Evolutionary conservation across 2,797 vertebrate genomes (phyloP), one percentile per base, ranked within the genome.

Genomic region (Ptychadena robeensis): DNA sequence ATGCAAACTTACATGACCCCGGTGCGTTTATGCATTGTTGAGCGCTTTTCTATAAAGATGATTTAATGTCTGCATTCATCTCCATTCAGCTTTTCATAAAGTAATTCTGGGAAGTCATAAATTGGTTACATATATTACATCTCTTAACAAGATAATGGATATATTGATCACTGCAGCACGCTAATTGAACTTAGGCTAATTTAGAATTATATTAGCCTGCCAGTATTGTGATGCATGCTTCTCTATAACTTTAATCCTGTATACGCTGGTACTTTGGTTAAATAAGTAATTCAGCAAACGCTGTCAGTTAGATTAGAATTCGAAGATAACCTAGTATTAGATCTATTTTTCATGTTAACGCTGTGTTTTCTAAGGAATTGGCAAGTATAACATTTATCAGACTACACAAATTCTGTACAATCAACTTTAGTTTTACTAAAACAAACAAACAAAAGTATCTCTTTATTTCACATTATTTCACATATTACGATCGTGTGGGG

Each of bases 131-230:
- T 28, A 68, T 53, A 68, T 68, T 78, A 67, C 64, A 57, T 78
- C 75, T 78, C 75, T 68, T 78, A 78, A 78, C 75, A 68, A 67
- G 63, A 78, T 78, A 78, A 78, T 78, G 75, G 75, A 78, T 57
- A 34, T 78, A 78, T 78, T 67, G 75, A 78, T 78, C 38, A 78
- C 32, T 6, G 64, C 64, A 78, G 63, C 31, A 25, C 75, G 28
- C 75, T 67, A 66, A 78, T 78, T 78, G 64, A 67, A 14, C 64
- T 11, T 53, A 2, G 31, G 31, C 28, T 66, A 48, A 78, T 66
- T 67, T 78, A 14, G 64, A 30, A 53, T 34, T n/a, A 31, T 78
- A 67, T 25, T 32, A 15, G 28, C 15, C 75, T 68, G 64, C 64
- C 64, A 57, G 30, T 30, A 18, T 53, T 78, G 31, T 78, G 75